Evolutionary conservation across 2,113 vertebrate genomes (phyloP).

Genomic region (Menura novaehollandiae): DNA sequence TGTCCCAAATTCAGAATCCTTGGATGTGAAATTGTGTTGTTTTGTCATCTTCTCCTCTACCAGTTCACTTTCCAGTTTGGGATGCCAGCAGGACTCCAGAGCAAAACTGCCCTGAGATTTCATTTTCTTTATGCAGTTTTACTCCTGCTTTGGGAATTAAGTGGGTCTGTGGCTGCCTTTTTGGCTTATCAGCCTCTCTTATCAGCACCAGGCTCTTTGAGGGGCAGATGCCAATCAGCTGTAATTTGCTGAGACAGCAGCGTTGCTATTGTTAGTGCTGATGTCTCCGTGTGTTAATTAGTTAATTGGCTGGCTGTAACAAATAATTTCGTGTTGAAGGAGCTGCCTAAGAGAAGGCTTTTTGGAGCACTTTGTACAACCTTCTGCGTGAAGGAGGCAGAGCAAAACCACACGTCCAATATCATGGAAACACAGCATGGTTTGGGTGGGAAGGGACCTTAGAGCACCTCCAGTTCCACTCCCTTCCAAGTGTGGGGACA

Average conservation of each 20-base stretch:
- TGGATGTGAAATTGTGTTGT: not conserved
- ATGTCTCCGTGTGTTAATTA: not conserved
- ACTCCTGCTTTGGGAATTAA: not conserved
- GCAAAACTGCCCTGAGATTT: not conserved
- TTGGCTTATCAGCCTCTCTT: not conserved
- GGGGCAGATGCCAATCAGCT: not conserved
- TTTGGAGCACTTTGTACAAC: not conserved
- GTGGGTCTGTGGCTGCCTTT: not conserved
- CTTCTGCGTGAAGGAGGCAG: not conserved
- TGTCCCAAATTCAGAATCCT: not conserved
- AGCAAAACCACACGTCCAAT: fast-evolving
- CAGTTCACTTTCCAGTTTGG: not conserved
- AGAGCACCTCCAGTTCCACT: fast-evolving
- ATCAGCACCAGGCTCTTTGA: not conserved
- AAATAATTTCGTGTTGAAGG: not conserved
- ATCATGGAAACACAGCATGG: fast-evolving
- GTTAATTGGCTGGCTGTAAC: not conserved
- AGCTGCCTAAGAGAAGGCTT: not conserved
- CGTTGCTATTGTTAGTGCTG: conserved; percentile 23
- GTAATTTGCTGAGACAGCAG: not conserved
- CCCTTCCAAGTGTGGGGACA: not conserved
- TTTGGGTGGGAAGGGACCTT: not conserved
- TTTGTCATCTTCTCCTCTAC: not conserved
- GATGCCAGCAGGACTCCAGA: not conserved
- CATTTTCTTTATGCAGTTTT: not conserved